phyloP scores from a whole-genome alignment of 1,140 invertebrate genomes.

The Eupristina koningsbergeri region DNA sequence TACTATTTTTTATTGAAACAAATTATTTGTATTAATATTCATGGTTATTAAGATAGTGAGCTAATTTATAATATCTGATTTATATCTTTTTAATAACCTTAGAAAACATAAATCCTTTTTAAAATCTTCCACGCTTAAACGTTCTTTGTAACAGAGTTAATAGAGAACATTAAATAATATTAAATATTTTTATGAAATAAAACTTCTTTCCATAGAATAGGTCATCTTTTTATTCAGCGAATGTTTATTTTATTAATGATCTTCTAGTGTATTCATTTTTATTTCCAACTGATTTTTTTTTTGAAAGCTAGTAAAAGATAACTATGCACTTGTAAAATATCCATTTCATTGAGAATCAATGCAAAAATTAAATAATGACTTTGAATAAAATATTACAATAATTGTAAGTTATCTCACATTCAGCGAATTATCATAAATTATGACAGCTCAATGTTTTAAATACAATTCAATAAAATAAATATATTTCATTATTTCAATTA shows the following conservation, averaged over 20 bases:
- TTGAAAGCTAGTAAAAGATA: no score
- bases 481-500: not conserved
- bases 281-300: no score
- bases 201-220: not conserved
- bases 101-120: slow-evolving; percentile 20
- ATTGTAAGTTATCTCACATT: not conserved
- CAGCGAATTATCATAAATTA: not conserved
- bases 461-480: not conserved
- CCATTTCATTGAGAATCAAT: no score
- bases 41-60: not conserved
- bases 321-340: no score
- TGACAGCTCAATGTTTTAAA: not conserved
- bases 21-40: not conserved
- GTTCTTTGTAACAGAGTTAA: slow-evolving; percentile 18
- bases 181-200: not conserved
- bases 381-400: not conserved
- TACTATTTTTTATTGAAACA: not conserved
- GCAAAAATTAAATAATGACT: not conserved
- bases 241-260: not conserved
- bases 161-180: not conserved
- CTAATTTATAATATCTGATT: slow-evolving; percentile 2
- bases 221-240: not conserved
- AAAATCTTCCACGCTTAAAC: slow-evolving; percentile 13
- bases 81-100: slow-evolving; percentile 30
- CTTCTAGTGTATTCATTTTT: not conserved